Percentiles rank a stretch among this genome's conserved stretches.
Evolutionary conservation across 2,888 invertebrate genomes (phyloP).

Genomic region (Coremacera marginata): DNA sequence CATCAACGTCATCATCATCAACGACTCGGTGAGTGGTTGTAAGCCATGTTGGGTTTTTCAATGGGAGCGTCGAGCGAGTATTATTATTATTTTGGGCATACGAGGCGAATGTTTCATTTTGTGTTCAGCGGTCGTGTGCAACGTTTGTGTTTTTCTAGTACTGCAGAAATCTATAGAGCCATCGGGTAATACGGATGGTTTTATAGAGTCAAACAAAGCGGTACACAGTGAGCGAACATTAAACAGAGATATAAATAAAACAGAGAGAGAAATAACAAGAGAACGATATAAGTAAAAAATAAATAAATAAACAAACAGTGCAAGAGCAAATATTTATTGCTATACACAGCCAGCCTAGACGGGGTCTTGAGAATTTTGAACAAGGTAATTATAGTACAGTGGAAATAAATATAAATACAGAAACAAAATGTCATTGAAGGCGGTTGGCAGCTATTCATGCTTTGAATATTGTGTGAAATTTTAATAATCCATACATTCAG

Average conservation of each 20-base stretch:
- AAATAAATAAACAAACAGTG: not conserved
- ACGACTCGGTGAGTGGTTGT: constrained; percentile 22
- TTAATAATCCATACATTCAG: too few species aligned
- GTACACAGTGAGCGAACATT: not conserved
- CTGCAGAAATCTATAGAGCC: constrained; percentile 14
- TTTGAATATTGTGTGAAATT: too few species aligned
- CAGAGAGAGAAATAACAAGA: constrained; percentile 8
- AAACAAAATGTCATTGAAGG: not conserved
- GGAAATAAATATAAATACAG: constrained; percentile 4
- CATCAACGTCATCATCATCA: not conserved
- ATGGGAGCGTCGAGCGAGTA: constrained; percentile 32
- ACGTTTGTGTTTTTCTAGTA: constrained; percentile 47
- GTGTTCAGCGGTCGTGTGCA: constrained; percentile 52
- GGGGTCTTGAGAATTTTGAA: constrained; percentile 53
- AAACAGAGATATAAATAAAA: constrained; percentile 9
- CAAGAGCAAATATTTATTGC: not conserved
- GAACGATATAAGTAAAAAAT: not conserved
- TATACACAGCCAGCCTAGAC: constrained; percentile 36
- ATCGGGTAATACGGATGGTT: constrained; percentile 26
- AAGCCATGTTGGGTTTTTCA: constrained; percentile 38
- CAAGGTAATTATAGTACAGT: constrained; percentile 25
- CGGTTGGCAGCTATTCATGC: too few species aligned
- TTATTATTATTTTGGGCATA: constrained; percentile 34
- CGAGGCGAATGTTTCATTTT: constrained; percentile 49
- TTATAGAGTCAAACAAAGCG: not conserved